Conservation (phyloP, 2,888 invertebrate genomes). For the Siphlonurus alternatus region DNA sequence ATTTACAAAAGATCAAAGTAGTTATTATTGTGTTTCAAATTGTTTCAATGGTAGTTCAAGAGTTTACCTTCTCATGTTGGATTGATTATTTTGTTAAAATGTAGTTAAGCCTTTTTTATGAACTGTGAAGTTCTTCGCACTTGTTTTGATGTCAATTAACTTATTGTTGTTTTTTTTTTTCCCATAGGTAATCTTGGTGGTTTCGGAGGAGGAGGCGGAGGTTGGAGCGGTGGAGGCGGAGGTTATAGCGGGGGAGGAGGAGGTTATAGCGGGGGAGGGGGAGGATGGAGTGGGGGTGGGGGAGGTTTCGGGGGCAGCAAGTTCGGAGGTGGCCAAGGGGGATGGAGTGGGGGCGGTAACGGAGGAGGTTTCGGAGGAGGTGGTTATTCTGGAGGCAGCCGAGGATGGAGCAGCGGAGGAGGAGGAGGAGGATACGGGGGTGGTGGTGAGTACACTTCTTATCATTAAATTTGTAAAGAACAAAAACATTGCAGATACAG, state of each 20-base stretch:
- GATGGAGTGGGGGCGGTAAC: conserved; percentile 3
- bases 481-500: no score
- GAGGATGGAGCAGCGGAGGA: neutral
- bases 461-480: no score
- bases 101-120: no score
- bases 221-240: conserved; percentile 3
- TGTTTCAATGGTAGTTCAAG: no score
- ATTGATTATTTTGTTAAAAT: no score
- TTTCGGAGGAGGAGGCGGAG: neutral
- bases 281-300: neutral
- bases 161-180: neutral
- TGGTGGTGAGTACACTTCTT: no score
- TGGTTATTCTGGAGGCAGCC: conserved; percentile 2
- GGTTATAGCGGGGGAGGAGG: conserved; percentile 6
- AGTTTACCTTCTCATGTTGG: no score
- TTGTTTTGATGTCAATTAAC: no score
- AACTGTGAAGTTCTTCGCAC: no score
- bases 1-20: no score
- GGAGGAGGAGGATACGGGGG: neutral
- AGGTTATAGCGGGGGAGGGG: neutral
- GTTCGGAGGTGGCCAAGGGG: conserved; percentile 10
- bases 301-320: conserved; percentile 10
- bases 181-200: neutral
- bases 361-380: conserved; percentile 7
- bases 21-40: no score